These are phyloP conservation scores for Cirrhinus molitorella DNA, from an alignment of 2,797 vertebrate genomes.

Conservation along the genomic window DNA sequence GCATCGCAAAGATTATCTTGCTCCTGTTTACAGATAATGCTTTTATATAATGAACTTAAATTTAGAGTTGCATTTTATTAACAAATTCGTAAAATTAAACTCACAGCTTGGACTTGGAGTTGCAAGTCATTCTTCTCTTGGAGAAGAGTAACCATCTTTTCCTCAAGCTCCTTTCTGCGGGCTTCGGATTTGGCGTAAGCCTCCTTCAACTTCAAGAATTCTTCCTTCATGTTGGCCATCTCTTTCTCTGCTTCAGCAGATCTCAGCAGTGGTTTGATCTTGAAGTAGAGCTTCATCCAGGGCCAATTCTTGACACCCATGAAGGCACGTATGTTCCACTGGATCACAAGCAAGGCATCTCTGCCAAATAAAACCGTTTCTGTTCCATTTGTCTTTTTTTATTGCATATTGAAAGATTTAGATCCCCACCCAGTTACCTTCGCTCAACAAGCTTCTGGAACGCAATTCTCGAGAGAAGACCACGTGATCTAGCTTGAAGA, in stretches of 20 bases:
- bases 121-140: conserved; percentile 77
- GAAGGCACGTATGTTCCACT: conserved; percentile 83
- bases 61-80: conserved; percentile 56
- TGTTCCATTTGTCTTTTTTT: background rate
- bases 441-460: conserved; percentile 72
- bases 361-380: conserved; percentile 60
- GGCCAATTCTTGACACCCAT: conserved; percentile 85
- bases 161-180: conserved; percentile 82
- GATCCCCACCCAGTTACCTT: conserved; percentile 54
- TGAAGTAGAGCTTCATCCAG: conserved; percentile 83
- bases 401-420: background rate
- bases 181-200: conserved; percentile 80
- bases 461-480: conserved; percentile 67
- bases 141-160: conserved; percentile 81
- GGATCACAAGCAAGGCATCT: conserved; percentile 76
- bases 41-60: no score
- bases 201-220: conserved; percentile 87
- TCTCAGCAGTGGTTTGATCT: conserved; percentile 79
- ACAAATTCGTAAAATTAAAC: conserved; percentile 26
- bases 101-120: conserved; percentile 68
- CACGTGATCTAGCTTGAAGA: conserved; percentile 67
- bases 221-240: conserved; percentile 89
- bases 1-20: conserved; percentile 86
- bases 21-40: conserved; percentile 65
- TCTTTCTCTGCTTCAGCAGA: conserved; percentile 80